Evolutionary conservation across 2,797 vertebrate genomes (phyloP).

Genomic region (Phrynocephalus forsythii): DNA sequence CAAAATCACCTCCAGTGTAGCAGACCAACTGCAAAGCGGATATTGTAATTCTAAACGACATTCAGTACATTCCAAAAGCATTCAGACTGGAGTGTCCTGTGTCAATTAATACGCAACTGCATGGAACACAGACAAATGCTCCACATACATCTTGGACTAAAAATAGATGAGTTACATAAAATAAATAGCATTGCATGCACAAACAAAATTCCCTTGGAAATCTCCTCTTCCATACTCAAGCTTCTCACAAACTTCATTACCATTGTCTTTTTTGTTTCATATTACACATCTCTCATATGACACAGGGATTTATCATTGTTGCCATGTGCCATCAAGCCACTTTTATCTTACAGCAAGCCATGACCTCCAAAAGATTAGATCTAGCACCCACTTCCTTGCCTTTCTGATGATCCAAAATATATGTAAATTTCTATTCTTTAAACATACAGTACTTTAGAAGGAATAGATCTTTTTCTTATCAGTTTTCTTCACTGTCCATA

Average conservation of each 20-base stretch:
- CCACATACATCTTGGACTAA: conserved; percentile 64
- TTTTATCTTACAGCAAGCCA: too few relatives aligned
- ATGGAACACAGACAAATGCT: conserved; percentile 49
- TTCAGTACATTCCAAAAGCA: conserved; percentile 30
- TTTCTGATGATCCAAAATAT: too few relatives aligned
- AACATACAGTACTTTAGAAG: too few relatives aligned
- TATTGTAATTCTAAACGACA: conserved; percentile 43
- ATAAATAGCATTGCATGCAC: background rate
- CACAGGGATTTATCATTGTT: too few relatives aligned
- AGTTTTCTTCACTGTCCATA: too few relatives aligned
- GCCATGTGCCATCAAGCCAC: too few relatives aligned
- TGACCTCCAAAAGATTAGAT: too few relatives aligned
- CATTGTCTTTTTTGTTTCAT: background rate
- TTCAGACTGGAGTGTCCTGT: conserved; percentile 46
- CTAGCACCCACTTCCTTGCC: too few relatives aligned
- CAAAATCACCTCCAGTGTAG: background rate
- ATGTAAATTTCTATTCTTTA: too few relatives aligned
- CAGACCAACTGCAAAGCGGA: conserved; percentile 28
- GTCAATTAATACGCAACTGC: conserved; percentile 56
- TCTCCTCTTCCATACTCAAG: conserved; percentile 9
- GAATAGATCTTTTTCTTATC: too few relatives aligned
- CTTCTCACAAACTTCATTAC: background rate
- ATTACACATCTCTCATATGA: background rate
- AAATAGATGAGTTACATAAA: conserved; percentile 58
- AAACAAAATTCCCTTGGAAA: conserved; percentile 28